Conservation (phyloP, 2,888 invertebrate genomes). For the Torymus tubicola region DNA sequence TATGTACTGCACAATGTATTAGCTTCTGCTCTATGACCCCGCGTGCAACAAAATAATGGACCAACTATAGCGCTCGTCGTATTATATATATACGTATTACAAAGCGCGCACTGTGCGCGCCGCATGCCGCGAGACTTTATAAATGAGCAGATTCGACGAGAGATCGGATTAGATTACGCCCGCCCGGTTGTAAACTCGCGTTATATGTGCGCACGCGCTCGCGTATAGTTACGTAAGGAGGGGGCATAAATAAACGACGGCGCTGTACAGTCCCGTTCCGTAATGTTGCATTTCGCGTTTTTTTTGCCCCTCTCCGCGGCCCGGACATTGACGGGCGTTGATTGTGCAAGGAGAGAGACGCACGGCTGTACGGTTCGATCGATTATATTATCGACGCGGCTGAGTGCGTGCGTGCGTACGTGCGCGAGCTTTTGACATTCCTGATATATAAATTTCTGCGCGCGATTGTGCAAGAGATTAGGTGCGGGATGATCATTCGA, state of each 20-base stretch:
- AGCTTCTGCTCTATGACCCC: slow-evolving; percentile 5
- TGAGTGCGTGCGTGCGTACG: too few species aligned
- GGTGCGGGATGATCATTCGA: too few species aligned
- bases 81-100: background rate
- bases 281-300: too few species aligned
- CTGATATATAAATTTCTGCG: too few species aligned
- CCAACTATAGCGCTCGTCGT: background rate
- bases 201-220: background rate
- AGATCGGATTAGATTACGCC: slow-evolving; percentile 53
- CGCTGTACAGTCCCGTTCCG: background rate
- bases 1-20: too few species aligned
- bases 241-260: background rate
- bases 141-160: slow-evolving; percentile 52
- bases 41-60: slow-evolving; percentile 26
- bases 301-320: too few species aligned
- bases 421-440: too few species aligned
- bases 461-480: too few species aligned
- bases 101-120: slow-evolving; percentile 42
- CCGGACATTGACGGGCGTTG: too few species aligned
- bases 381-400: too few species aligned
- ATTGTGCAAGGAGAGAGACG: too few species aligned
- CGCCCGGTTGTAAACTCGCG: slow-evolving; percentile 7
- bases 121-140: slow-evolving; percentile 26
- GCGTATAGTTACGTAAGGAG: slow-evolving; percentile 33
- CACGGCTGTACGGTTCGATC: too few species aligned